Base-by-base conservation (phyloP, 1,140 invertebrate genomes). In the Argopecten irradians region DNA sequence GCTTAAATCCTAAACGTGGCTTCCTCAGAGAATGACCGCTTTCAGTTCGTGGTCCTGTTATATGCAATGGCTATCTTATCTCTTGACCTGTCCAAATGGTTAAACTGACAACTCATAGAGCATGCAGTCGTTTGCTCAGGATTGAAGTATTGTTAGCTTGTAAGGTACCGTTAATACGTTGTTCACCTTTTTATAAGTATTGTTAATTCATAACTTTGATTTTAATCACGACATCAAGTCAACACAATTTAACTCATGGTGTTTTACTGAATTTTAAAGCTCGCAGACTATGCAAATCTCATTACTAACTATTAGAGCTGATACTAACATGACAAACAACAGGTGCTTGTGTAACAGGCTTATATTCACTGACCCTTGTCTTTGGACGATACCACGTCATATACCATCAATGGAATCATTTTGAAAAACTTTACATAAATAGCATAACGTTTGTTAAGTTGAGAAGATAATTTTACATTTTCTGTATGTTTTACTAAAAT, bases 31-130 rank as follows among this genome's bases (percentile, higher is more conserved):
- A 71, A 16, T 71, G 55, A 71, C 55, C 55, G 28, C 55, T 8
- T n/a, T 71, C 28, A n/a, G 55, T 28, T n/a, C 7, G 2, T 71
- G 55, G 55, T 28, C 55, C 55, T 71, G 28, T 36, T 82, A 83
- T 83, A 83, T 28, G 19, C 8, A 22, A 41, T 28, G 34, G 32
- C 32, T 83, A 32, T 86, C 85, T 86, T 86, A 86, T 86, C 85
- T 55, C 36, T 43, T 43, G 34, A 39, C 43, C 85, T 55, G 8
- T 28, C n/a, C 5, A 28, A 71, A 28, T n/a, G n/a, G 55, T 71
- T 28, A 5, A 71, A 71, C n/a, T 71, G 55, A n/a, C 55, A 8
- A n/a, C 22, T 8, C 28, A n/a, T 2, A 2, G 16, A 71, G 28
- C 14, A 19, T 46, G 2, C 55, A 71, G 2, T 28, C 55, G n/a